These are phyloP conservation scores for Phoxinus phoxinus DNA, from an alignment of 2,113 vertebrate species.

Conservation along the genomic window DNA sequence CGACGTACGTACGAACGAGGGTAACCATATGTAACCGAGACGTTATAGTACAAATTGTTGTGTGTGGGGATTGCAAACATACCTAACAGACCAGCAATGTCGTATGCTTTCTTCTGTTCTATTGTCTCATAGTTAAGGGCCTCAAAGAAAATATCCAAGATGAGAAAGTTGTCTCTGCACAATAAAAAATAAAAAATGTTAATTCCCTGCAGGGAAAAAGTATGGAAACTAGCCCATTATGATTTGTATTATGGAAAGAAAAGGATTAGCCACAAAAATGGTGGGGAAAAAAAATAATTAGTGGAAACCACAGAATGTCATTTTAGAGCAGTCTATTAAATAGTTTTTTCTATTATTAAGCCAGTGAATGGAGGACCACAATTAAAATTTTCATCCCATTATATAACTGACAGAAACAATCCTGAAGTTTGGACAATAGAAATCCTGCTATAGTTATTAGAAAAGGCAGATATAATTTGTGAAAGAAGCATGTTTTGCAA, in stretches of 20 bases:
- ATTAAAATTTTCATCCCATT: slow-evolving; percentile 56
- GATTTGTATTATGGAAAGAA: slow-evolving; percentile 34
- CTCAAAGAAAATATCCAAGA: slow-evolving; percentile 97
- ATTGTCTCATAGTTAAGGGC: slow-evolving; percentile 93
- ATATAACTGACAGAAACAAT: slow-evolving; percentile 45
- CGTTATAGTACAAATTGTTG: background rate
- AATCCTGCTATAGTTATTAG: slow-evolving; percentile 36
- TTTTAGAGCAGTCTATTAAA: slow-evolving; percentile 47
- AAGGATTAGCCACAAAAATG: slow-evolving; percentile 14
- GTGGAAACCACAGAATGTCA: slow-evolving; percentile 46
- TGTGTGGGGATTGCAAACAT: slow-evolving; percentile 43
- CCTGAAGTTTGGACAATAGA: slow-evolving; percentile 6
- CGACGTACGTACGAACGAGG: too few species aligned
- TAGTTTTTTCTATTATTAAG: slow-evolving; percentile 34
- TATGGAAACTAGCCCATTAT: slow-evolving; percentile 28
- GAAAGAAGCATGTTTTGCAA: slow-evolving; percentile 23
- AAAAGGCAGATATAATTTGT: slow-evolving; percentile 12
- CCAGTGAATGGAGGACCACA: slow-evolving; percentile 40
- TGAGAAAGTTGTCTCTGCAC: slow-evolving; percentile 94
- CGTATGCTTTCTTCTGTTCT: slow-evolving; percentile 95
- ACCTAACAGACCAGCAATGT: slow-evolving; percentile 93
- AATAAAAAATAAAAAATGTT: background rate
- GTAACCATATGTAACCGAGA: too few species aligned
- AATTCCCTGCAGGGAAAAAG: background rate
- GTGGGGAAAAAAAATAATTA: slow-evolving; percentile 42